phyloP scores from a whole-genome alignment of 2,888 invertebrate genomes.

The Nesidiocoris tenuis region DNA sequence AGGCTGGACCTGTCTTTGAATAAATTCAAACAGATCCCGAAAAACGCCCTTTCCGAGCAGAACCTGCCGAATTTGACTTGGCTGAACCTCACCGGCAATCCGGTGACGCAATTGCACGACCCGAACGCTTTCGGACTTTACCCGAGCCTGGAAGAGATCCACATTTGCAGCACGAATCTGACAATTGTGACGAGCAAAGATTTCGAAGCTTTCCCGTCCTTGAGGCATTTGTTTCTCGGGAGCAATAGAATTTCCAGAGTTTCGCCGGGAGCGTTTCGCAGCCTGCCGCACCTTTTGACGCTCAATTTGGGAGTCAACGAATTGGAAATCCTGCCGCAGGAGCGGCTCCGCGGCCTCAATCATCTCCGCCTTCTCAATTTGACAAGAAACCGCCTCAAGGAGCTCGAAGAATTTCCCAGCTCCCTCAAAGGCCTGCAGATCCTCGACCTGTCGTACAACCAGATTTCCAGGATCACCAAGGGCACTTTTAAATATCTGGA shows the following conservation, averaged over 20 bases:
- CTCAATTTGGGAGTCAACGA: slow-evolving; percentile 81
- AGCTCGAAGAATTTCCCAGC: slow-evolving; percentile 75
- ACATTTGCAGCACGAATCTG: slow-evolving; percentile 76
- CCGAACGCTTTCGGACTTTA: slow-evolving; percentile 46
- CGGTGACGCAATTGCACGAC: slow-evolving; percentile 53
- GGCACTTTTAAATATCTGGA: slow-evolving; percentile 75
- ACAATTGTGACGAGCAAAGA: slow-evolving; percentile 81
- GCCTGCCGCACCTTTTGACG: slow-evolving; percentile 71
- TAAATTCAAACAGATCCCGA: slow-evolving; percentile 76
- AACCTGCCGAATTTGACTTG: slow-evolving; percentile 71
- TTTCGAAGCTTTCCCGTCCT: slow-evolving; percentile 77
- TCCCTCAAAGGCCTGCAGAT: slow-evolving; percentile 76
- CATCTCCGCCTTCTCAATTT: slow-evolving; percentile 74
- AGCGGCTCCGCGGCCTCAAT: slow-evolving; percentile 76
- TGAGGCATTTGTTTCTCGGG: slow-evolving; percentile 71
- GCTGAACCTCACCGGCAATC: slow-evolving; percentile 81
- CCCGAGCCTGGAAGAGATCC: slow-evolving; percentile 66
- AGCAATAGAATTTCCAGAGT: slow-evolving; percentile 74
- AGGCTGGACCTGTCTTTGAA: slow-evolving; percentile 77
- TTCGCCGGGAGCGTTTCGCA: slow-evolving; percentile 81
- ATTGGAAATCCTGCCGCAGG: slow-evolving; percentile 78
- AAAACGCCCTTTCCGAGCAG: slow-evolving; percentile 70
- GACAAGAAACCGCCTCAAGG: slow-evolving; percentile 78
- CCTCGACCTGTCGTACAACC: slow-evolving; percentile 80
- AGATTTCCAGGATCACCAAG: slow-evolving; percentile 73